phyloP scores from a whole-genome alignment of 2,888 invertebrate genomes.

The Apotomis turbidana region DNA sequence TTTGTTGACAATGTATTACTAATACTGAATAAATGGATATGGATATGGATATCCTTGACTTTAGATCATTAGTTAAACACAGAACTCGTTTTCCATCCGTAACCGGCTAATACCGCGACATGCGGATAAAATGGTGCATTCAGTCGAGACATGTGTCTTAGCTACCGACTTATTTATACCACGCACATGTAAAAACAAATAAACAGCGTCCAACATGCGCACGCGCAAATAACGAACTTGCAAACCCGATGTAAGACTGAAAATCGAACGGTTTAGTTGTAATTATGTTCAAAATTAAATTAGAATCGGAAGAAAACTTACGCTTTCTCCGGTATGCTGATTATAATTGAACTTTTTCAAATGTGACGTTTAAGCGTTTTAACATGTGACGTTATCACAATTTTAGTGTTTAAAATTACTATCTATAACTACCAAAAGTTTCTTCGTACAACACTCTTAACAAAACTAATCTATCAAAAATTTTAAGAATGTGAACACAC shows the following conservation, averaged over 20 bases:
- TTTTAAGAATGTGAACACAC: no score
- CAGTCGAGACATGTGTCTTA: conserved; percentile 25
- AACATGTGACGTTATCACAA: no score
- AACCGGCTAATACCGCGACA: not conserved
- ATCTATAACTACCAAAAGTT: no score
- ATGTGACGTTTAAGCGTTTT: no score
- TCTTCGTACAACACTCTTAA: no score
- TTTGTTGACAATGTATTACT: no score
- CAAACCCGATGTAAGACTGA: not conserved
- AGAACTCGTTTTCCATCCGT: not conserved
- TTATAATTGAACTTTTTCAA: not conserved
- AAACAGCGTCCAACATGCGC: not conserved
- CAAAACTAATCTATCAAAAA: no score
- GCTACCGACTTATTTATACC: conserved; percentile 24
- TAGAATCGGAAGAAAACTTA: conserved; percentile 19
- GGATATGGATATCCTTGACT: no score
- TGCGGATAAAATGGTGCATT: not conserved
- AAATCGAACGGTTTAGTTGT: not conserved
- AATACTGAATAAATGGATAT: no score
- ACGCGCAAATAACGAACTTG: not conserved
- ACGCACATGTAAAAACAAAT: conserved; percentile 21
- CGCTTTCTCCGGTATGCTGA: not conserved
- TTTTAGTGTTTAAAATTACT: no score
- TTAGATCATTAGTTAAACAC: not conserved
- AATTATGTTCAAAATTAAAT: not conserved